Base-by-base conservation (phyloP, 2,888 invertebrate species). In the Abrostola triplasia region DNA sequence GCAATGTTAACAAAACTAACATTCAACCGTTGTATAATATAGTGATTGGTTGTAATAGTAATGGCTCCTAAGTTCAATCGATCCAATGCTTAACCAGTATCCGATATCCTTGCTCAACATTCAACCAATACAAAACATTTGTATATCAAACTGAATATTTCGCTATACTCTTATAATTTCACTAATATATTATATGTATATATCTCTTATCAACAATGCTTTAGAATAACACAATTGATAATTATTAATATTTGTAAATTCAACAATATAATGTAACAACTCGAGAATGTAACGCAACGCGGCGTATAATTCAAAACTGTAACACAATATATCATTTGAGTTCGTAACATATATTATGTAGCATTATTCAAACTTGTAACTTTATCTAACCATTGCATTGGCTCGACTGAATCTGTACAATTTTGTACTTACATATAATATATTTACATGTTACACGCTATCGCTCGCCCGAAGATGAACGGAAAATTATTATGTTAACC, bases 401-500 rank as follows among this genome's bases (percentile, higher is more conserved):
- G 80, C 53, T 79, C 79, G 79, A 80, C 73, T 78, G 80, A 80
- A 80, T 48, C 70, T 73, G 73, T 76, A 78, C 74, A 67, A 49
- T 63, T 68, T 76, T 79, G 73, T 80, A 76, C 79, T 76, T 76
- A 79, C 8, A 54, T 70, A 67, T 72, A 52, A 66, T 76, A 69
- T 80, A 80, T 79, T 70, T 79, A 79, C 79, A 79, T 59, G 36
- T 71, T 72, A 80, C 58, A 66, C 59, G 52, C 70, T 76, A 78
- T 68, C 79, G 71, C 52, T 76, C 72, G 80, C 80, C 79, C 79
- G 81, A 79, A 80, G 79, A 80, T 79, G 67, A 77, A 77, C 65
- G 62, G 64, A 60, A 67, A 76, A 68, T 54, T 56, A 51, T 65
- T 61, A 38, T 44, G 42, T 63, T 11, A 50, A 41, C 59, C 53